These are phyloP conservation scores for Lepetodrilus schrolli DNA, from an alignment of 2,888 invertebrate genomes.

Conservation along the genomic window DNA sequence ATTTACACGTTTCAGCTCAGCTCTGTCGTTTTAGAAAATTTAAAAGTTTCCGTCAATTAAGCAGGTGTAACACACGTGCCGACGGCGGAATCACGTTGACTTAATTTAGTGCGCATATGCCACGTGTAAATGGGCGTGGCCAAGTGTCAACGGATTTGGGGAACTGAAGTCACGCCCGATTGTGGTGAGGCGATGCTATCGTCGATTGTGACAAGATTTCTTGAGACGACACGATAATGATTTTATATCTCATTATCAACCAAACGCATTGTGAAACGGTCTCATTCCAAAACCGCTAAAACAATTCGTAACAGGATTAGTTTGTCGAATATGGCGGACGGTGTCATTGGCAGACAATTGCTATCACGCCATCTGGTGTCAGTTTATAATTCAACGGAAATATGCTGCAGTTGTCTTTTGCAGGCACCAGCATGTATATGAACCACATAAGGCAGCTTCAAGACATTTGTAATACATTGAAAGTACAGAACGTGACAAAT, in stretches of 20 bases:
- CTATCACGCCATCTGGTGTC: not conserved
- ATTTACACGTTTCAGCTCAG: not conserved
- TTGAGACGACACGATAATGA: not conserved
- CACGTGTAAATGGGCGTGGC: not conserved
- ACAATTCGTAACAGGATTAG: not conserved
- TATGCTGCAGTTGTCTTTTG: not conserved
- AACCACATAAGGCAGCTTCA: too few species aligned
- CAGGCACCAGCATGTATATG: too few species aligned
- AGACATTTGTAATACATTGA: too few species aligned
- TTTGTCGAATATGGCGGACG: not conserved
- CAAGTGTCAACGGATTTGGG: not conserved
- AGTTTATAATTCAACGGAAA: not conserved
- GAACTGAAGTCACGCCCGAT: constrained; percentile 6
- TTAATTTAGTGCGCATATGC: constrained; percentile 6
- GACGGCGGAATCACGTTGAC: not conserved
- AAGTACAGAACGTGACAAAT: too few species aligned
- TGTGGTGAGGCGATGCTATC: not conserved
- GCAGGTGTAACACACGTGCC: constrained; percentile 3
- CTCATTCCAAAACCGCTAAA: not conserved
- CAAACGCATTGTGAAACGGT: not conserved
- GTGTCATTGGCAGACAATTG: not conserved
- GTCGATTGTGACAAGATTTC: constrained; percentile 2
- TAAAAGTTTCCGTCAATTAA: constrained; percentile 14
- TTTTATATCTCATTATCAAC: not conserved
- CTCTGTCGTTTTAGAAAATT: constrained; percentile 16